Evolutionary conservation across 2,113 vertebrate genomes (phyloP).

Genomic region (Trachemys scripta): DNA sequence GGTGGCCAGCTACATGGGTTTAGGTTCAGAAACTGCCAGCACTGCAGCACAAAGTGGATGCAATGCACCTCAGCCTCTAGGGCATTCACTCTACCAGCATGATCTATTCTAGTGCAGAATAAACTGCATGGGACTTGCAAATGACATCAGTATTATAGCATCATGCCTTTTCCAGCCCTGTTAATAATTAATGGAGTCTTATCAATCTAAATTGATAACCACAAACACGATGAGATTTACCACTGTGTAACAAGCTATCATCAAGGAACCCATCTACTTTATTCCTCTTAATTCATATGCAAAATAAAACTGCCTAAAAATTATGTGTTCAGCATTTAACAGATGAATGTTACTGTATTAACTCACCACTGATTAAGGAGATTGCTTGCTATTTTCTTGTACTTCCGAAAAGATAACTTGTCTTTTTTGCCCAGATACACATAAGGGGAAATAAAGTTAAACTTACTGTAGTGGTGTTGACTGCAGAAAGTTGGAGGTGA

Average conservation of each 20-base stretch:
- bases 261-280: background rate
- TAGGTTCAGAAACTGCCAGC: background rate
- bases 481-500: background rate
- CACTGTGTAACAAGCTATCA: background rate
- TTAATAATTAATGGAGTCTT: background rate
- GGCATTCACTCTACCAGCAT: background rate
- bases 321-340: background rate
- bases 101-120: background rate
- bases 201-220: background rate
- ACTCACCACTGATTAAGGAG: background rate
- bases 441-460: background rate
- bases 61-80: background rate
- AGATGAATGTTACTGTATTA: background rate
- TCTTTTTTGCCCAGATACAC: background rate
- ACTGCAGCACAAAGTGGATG: background rate
- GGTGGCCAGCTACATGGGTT: background rate
- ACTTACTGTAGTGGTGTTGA: background rate
- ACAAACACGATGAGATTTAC: background rate
- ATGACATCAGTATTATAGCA: background rate
- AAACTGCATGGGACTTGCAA: background rate
- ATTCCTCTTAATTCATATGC: background rate
- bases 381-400: background rate
- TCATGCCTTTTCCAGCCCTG: background rate
- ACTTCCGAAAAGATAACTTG: accelerated
- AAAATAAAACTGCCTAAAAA: background rate